Percentiles rank a stretch among this genome's conserved stretches.
Evolutionary conservation across 2,888 invertebrate species (phyloP).

Genomic region (Tipula lateralis): DNA sequence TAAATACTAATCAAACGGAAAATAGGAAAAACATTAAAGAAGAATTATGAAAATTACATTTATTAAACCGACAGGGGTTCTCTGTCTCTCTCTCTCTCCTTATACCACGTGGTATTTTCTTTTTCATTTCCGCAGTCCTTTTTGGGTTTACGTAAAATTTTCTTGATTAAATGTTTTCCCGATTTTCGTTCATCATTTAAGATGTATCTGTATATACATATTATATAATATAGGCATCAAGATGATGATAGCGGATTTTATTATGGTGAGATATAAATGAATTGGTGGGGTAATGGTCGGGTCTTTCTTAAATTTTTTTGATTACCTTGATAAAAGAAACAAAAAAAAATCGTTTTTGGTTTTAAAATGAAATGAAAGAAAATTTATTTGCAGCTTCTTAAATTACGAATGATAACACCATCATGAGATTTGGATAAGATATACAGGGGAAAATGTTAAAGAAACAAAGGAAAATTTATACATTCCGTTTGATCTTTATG

Average conservation of each 20-base stretch:
- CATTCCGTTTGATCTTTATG: neutral
- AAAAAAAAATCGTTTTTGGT: neutral
- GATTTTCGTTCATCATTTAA: neutral
- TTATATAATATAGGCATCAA: neutral
- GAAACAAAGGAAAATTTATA: neutral
- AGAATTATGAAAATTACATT: neutral
- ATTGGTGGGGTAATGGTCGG: neutral
- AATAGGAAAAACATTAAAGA: neutral
- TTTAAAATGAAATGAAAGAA: neutral
- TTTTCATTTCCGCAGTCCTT: neutral
- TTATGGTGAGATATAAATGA: neutral
- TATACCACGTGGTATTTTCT: neutral
- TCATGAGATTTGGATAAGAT: slow-evolving; percentile 3
- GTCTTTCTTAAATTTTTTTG: slow-evolving; percentile 1
- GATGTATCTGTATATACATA: neutral
- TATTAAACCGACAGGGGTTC: neutral
- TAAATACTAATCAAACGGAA: slow-evolving; percentile 3
- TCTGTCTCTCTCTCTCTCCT: neutral
- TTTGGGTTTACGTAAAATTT: neutral
- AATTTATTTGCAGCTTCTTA: neutral
- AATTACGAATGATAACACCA: slow-evolving; percentile 13
- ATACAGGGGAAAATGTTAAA: neutral
- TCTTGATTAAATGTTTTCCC: neutral
- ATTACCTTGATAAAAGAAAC: neutral
- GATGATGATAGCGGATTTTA: neutral